Evolutionary conservation across 2,797 vertebrate genomes (phyloP).

Genomic region (Gallinago nigripennis): DNA sequence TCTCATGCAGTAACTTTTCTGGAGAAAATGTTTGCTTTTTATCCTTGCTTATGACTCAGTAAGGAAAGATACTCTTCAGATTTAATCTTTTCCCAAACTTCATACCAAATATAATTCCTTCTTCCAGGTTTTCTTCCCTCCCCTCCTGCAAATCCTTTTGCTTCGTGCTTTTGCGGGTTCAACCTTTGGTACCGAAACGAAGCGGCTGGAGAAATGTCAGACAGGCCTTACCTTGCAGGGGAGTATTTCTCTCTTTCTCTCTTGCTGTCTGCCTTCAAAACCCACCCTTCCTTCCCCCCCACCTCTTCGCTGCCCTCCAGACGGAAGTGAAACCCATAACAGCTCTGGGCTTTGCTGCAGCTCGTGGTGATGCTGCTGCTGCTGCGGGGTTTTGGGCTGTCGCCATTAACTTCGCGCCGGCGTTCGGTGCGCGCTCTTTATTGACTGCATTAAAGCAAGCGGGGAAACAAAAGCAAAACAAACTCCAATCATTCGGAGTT

Average conservation of each 20-base stretch:
- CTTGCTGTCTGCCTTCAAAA: background rate
- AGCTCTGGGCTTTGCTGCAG: background rate
- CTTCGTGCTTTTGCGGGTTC: background rate
- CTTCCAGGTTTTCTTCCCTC: background rate
- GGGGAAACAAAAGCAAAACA: slow-evolving; percentile 59
- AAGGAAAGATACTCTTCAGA: background rate
- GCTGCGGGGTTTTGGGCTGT: background rate
- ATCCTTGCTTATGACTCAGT: background rate
- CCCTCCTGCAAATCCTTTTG: rapidly evolving
- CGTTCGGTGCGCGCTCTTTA: background rate
- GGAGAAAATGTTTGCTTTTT: background rate
- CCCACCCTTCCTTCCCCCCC: slow-evolving; percentile 51
- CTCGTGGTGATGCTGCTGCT: background rate
- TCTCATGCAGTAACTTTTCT: background rate
- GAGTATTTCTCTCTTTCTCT: background rate
- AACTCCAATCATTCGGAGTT: slow-evolving; percentile 59
- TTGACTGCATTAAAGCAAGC: background rate
- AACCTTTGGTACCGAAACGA: rapidly evolving
- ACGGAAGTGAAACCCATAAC: slow-evolving; percentile 58
- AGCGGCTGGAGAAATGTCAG: background rate
- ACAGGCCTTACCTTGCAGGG: background rate
- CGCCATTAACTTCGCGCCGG: background rate
- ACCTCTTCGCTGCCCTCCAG: slow-evolving; percentile 9
- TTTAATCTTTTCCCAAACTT: background rate
- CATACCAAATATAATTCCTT: background rate